Evolutionary conservation across 1,140 invertebrate genomes (phyloP).

Genomic region (Caenorhabditis remanei): DNA sequence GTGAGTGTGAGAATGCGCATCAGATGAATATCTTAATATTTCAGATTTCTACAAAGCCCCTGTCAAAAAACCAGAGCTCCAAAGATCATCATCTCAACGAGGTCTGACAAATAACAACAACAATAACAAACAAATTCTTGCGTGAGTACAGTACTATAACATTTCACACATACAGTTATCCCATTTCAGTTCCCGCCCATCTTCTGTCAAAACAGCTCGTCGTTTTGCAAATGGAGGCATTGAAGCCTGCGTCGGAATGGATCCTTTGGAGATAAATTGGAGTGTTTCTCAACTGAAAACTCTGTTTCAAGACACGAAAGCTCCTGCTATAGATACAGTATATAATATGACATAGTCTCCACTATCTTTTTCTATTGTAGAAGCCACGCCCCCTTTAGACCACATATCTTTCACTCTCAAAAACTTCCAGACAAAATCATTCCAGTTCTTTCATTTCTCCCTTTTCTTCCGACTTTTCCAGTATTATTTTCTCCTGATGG

Average conservation of each 20-base stretch:
- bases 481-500: no score
- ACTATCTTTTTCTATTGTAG: not conserved
- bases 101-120: slow-evolving; percentile 15
- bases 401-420: not conserved
- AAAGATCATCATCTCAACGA: slow-evolving; percentile 50
- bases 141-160: not conserved
- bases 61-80: slow-evolving; percentile 19
- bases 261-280: slow-evolving; percentile 68
- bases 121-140: slow-evolving; percentile 27
- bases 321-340: slow-evolving; percentile 38
- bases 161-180: not conserved
- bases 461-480: no score
- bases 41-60: slow-evolving; percentile 38
- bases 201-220: slow-evolving; percentile 21
- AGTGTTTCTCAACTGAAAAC: slow-evolving; percentile 63
- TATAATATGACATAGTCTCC: slow-evolving; percentile 2
- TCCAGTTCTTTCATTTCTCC: slow-evolving; percentile 14
- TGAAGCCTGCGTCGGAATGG: slow-evolving; percentile 63
- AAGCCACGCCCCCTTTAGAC: not conserved
- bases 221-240: not conserved
- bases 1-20: not conserved
- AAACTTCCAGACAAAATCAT: slow-evolving; percentile 33
- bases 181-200: slow-evolving; percentile 7
- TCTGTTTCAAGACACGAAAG: slow-evolving; percentile 60
- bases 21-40: not conserved